Evolutionary conservation across 2,888 invertebrate genomes (phyloP), one percentile per base, ranked within the genome.

Genomic region (Sclerodermus sp.): DNA sequence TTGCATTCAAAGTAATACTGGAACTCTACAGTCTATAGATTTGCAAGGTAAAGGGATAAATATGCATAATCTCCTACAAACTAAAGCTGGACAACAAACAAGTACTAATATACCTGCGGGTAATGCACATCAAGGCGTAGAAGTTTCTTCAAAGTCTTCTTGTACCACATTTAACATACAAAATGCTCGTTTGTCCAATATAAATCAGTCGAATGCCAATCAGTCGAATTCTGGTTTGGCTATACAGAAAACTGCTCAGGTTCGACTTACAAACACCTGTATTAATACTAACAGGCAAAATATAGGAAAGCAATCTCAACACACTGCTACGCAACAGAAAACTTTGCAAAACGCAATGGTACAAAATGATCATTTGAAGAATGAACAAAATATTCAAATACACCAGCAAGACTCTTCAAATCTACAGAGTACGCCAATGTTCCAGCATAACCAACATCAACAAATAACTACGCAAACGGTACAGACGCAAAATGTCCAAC

Each of bases 391-490:
- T 47, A 49, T 67, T 14, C 65, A 68, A 31, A 60, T 63, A 23
- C 65, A 51, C 45, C 63, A 66, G 34, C 68, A 67, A 39, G 72
- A 71, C 16, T 55, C 34, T 46, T 29, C 59, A 37, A 48, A 54
- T 14, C 42, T 68, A 46, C 66, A 66, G 45, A 57, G 63, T n/a
- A 47, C 64, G n/a, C 53, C 65, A 5, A 53, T 73, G 6, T 73
- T 70, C 53, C 76, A 75, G 51, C 74, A 72, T 48, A 76, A 72
- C 60, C 64, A 45, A 53, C 61, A 16, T 12, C 72, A 72, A 38
- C 76, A 76, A 48, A 67, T 73, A 39, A 69, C 73, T 2, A 66
- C 75, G 4, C 75, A 76, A 45, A 66, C 71, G 2, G 66, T 74
- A 5, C 75, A 76, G 46, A 67, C 71, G 10, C 64, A 74, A 44